Base-by-base conservation (phyloP, 2,113 vertebrate genomes). In the Heterocephalus glaber region DNA sequence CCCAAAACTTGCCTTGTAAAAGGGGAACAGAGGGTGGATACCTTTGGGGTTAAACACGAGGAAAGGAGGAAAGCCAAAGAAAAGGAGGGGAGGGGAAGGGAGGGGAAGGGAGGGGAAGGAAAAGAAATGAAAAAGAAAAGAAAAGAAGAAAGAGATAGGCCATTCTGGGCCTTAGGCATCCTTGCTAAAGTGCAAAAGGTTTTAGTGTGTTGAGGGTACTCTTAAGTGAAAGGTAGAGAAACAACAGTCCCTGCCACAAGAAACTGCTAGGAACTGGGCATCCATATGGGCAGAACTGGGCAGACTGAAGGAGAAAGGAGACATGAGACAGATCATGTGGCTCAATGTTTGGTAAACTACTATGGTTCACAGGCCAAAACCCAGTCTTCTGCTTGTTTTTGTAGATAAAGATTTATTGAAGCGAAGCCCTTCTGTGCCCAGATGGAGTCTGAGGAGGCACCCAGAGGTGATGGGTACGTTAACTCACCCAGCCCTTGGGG, bases 391-490 rank as follows among this genome's bases (percentile, higher is more conserved):
- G 13, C 38, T 47, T 77, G 7, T 61, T 68, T 92, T 35, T n/a
- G 3, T 61, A 86, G 95, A 92, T 86, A 90, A 93, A 70, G 54
- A 58, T 86, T 91, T 86, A 84, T 58, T 77, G 38, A 97, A 89
- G 72, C 26, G 89, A 87, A 91, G 17, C 12, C 35, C 85, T 44
- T 4, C 13, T 22, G 47, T 79, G 14, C 52, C 30, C 9, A 33
- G 30, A 7, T 54, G 47, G 76, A 52, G 74, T 35, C 47, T 33
- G 47, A 54, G 17, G 76, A 77, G 30, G 76, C 4, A 8, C 7
- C 14, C 44, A 79, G 76, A 52, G 76, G 28, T 8, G 30, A 52
- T 35, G 30, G 47, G 30, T 79, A 20, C 47, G 8, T 79, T 49
- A 77, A 16, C 30, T 9, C 30, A 52, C 47, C 7, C 8, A 30